A percentile compares a stretch with the other conserved stretches of the same genome.
These are phyloP conservation scores for Catocala nupta DNA, from an alignment of 2,888 invertebrate genomes.

Conservation along the genomic window DNA sequence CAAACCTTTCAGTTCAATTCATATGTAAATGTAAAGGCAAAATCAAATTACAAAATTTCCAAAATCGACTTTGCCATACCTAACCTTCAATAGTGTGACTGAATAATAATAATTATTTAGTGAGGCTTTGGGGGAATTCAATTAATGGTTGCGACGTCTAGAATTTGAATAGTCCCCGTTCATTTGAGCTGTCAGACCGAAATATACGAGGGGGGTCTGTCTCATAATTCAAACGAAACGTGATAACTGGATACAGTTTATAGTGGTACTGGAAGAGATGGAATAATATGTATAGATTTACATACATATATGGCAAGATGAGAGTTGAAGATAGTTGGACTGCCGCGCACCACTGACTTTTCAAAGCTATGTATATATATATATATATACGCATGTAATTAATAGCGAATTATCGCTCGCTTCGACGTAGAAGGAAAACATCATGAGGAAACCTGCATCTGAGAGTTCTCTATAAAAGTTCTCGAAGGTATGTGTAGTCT, in stretches of 20 bases:
- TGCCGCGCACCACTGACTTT: no score
- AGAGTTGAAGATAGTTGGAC: no score
- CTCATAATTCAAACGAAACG: constrained; percentile 59
- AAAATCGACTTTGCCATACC: constrained; percentile 7
- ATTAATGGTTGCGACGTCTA: constrained; percentile 52
- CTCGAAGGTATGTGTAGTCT: no score
- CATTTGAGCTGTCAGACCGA: constrained; percentile 50
- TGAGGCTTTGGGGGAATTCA: constrained; percentile 46
- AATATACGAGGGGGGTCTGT: constrained; percentile 54
- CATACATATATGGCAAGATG: no score
- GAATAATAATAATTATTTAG: constrained; percentile 42
- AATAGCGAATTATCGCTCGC: no score
- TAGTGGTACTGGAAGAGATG: constrained; percentile 23
- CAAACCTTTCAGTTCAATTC: no score
- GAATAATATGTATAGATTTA: no score
- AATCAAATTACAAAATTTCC: constrained; percentile 19
- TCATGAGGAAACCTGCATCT: no score
- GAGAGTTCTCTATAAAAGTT: no score
- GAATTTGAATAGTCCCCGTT: constrained; percentile 49
- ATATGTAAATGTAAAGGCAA: neutral
- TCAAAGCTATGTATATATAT: no score
- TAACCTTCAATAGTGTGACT: constrained; percentile 18
- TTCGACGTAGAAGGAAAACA: no score
- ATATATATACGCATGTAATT: no score
- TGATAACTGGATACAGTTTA: constrained; percentile 37